Conservation (phyloP, 1,140 invertebrate species). For the Caenorhabditis brenneri region DNA sequence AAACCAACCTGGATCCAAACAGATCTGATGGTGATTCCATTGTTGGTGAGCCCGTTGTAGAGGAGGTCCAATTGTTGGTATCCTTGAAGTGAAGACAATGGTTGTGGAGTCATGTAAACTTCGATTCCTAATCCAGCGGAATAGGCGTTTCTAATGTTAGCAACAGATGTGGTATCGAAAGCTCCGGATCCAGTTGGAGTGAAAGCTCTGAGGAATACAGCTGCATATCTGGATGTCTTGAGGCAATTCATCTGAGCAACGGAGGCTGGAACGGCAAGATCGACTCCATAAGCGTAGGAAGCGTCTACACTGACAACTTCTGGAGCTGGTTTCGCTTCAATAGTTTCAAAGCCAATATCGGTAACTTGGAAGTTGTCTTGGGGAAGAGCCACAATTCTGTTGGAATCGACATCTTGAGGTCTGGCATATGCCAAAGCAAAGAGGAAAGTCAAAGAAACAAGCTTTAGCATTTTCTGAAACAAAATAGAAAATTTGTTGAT, state of each 20-base stretch:
- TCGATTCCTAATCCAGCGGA: slow-evolving; percentile 47
- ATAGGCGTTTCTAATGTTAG: slow-evolving; percentile 40
- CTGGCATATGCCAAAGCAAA: background rate
- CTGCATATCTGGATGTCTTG: slow-evolving; percentile 26
- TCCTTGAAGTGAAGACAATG: slow-evolving; percentile 42
- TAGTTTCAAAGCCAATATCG: slow-evolving; percentile 1
- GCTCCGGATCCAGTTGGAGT: slow-evolving; percentile 24
- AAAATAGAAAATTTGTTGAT: background rate
- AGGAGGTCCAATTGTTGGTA: slow-evolving; percentile 39
- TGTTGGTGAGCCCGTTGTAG: slow-evolving; percentile 36
- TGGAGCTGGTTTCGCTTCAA: background rate
- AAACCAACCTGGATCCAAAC: slow-evolving; percentile 52
- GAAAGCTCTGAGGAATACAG: slow-evolving; percentile 35
- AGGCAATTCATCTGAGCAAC: slow-evolving; percentile 12
- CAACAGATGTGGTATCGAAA: slow-evolving; percentile 24
- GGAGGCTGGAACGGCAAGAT: background rate
- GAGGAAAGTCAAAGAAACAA: slow-evolving; percentile 6
- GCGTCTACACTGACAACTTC: background rate
- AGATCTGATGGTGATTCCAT: slow-evolving; percentile 45
- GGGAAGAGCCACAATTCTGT: background rate
- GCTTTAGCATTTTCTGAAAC: slow-evolving; percentile 23
- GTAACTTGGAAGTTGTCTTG: background rate
- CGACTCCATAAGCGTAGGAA: background rate
- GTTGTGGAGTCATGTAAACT: slow-evolving; percentile 55
- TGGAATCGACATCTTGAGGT: slow-evolving; percentile 26